Base-by-base conservation (phyloP, 2,113 vertebrate species). In the Corapipo altera region DNA sequence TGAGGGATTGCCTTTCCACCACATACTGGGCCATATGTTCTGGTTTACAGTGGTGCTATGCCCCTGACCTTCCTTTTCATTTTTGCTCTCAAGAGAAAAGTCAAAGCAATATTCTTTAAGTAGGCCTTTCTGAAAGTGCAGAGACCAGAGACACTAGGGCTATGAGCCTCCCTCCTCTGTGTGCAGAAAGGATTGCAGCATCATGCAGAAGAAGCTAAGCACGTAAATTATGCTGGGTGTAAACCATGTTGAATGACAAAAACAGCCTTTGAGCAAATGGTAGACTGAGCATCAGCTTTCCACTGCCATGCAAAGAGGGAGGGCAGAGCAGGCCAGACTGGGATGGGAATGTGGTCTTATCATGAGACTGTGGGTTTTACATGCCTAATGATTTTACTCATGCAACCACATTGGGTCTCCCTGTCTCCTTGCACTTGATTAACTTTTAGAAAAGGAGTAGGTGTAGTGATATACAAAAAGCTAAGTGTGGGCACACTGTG, bases 311-410 rank as follows among this genome's bases (percentile, higher is more conserved):
- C 61, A 22, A 0, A 43, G 39, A 84, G 64, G 57, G 89, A 85
- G 58, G 65, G 58, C 1, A 5, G 41, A 76, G 55, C 64, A 67
- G 82, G 30, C 62, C 64, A 72, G 44, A 41, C 2, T 5, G 55
- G 35, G 27, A 32, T 17, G 33, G 59, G 48, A 91, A 80, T 11
- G 46, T 0, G 0, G 35, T 71, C 71, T 18, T 76, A 49, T 39
- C 4, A 0, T n/a, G 52, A 70, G 37, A 4, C 54, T 43, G n/a
- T 0, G 0, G 49, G 54, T 33, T 69, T 73, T 57, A 54, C 32
- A 41, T 22, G 59, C 46, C 1, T 3, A 19, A 51, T 41, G 57
- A 49, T 82, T 57, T 78, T 59, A 71, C 71, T 67, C 24, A 41
- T 5, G 21, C 64, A 43, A 27, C 30, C 39, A 22, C 0, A 0